Evolutionary conservation across 2,888 invertebrate species (phyloP).

Genomic region (Aleiodes leptofemur): DNA sequence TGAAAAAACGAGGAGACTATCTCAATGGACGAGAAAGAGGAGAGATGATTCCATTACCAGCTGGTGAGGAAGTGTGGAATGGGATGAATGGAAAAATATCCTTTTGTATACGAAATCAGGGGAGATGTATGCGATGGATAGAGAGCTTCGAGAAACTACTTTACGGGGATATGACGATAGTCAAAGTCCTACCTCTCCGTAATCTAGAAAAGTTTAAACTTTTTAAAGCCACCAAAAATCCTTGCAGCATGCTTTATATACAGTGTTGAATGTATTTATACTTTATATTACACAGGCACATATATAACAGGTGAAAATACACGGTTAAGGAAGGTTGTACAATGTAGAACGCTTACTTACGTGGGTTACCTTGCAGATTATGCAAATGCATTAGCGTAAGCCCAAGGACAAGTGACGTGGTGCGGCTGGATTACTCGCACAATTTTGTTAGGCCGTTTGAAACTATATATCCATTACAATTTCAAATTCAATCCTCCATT

Average conservation of each 20-base stretch:
- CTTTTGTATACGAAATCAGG: slow-evolving; percentile 4
- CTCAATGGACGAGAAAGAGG: neutral
- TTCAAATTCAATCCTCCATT: neutral
- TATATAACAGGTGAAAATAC: slow-evolving; percentile 38
- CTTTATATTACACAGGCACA: slow-evolving; percentile 27
- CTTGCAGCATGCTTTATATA: slow-evolving; percentile 48
- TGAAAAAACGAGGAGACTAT: neutral
- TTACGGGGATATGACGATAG: slow-evolving; percentile 22
- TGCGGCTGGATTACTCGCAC: slow-evolving; percentile 54
- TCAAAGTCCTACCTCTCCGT: slow-evolving; percentile 24
- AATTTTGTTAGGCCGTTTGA: slow-evolving; percentile 44
- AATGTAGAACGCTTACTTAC: slow-evolving; percentile 49
- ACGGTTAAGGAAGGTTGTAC: slow-evolving; percentile 35
- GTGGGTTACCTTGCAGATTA: slow-evolving; percentile 54
- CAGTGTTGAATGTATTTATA: slow-evolving; percentile 26
- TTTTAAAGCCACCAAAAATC: slow-evolving; percentile 47
- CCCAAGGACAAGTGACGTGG: slow-evolving; percentile 57
- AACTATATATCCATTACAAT: neutral
- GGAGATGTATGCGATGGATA: neutral
- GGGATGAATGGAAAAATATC: slow-evolving; percentile 25
- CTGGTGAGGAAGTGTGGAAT: slow-evolving; percentile 4
- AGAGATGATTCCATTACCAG: neutral
- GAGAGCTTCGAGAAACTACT: slow-evolving; percentile 20
- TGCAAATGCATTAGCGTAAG: slow-evolving; percentile 59
- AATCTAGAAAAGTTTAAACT: slow-evolving; percentile 47